Evolutionary conservation across 2,888 invertebrate genomes (phyloP).

Genomic region (Limenitis camilla): DNA sequence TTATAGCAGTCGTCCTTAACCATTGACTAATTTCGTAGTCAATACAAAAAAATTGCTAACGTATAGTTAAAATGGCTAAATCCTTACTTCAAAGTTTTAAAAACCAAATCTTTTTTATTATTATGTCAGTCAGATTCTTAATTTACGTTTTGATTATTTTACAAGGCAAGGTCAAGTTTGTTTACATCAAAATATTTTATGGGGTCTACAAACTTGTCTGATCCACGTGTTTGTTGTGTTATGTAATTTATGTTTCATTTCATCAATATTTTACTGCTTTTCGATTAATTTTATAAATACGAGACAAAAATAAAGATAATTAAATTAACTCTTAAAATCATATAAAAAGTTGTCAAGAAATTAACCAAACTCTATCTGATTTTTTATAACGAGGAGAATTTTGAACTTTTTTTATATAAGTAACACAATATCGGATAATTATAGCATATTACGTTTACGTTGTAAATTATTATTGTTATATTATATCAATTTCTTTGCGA

Average conservation of each 20-base stretch:
- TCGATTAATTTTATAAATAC: too few relatives aligned
- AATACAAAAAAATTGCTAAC: conserved; percentile 1
- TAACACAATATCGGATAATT: too few relatives aligned
- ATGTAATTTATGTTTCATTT: not conserved
- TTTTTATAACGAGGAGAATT: too few relatives aligned
- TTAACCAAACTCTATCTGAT: too few relatives aligned
- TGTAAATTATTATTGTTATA: too few relatives aligned
- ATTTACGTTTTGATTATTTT: not conserved
- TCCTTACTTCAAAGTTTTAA: not conserved
- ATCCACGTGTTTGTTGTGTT: not conserved
- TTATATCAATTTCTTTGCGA: too few relatives aligned
- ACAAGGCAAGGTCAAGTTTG: conserved; percentile 5
- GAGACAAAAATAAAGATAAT: too few relatives aligned
- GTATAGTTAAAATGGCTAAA: not conserved
- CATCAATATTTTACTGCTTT: not conserved
- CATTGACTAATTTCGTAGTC: conserved; percentile 4
- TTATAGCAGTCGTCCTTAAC: conserved; percentile 12
- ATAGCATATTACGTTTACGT: too few relatives aligned
- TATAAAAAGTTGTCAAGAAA: too few relatives aligned
- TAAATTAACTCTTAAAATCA: too few relatives aligned
- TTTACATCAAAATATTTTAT: conserved; percentile 7
- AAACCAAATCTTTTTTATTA: not conserved
- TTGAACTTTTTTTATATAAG: too few relatives aligned
- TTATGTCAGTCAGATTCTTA: not conserved
- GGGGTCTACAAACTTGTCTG: not conserved